These are phyloP conservation scores for Heteromurus nitidus DNA, from an alignment of 2,888 invertebrate genomes.

Conservation along the genomic window DNA sequence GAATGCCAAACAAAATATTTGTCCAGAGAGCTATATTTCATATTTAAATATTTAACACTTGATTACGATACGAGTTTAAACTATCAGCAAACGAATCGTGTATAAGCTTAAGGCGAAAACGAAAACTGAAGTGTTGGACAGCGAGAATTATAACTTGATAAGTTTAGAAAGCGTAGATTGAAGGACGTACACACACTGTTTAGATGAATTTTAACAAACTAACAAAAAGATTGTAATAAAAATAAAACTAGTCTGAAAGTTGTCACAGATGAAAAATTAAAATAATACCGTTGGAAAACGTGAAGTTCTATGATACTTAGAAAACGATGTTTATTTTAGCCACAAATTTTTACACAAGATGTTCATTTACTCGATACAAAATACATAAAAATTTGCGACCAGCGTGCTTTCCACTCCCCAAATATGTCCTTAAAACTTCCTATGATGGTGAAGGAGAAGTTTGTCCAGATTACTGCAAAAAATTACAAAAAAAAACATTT, in stretches of 20 bases:
- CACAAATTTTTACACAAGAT: constrained; percentile 56
- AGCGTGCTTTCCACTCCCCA: constrained; percentile 8
- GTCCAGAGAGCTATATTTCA: neutral
- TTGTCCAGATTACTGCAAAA: constrained; percentile 48
- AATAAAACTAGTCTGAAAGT: neutral
- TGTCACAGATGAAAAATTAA: neutral
- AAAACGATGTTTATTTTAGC: constrained; percentile 52
- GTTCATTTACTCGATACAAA: constrained; percentile 20
- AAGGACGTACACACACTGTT: neutral
- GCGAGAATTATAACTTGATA: neutral
- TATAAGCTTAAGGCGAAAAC: too few species aligned
- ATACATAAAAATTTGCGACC: constrained; percentile 60
- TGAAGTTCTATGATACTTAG: constrained; percentile 2
- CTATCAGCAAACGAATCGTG: too few species aligned
- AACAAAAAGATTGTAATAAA: too few species aligned
- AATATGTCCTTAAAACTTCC: constrained; percentile 58
- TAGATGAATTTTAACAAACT: neutral
- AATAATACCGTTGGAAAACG: neutral
- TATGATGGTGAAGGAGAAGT: constrained; percentile 31
- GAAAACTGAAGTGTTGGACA: neutral
- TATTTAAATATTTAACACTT: too few species aligned
- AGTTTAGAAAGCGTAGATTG: neutral
- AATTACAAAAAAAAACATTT: neutral
- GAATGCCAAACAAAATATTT: constrained; percentile 2
- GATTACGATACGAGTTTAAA: too few species aligned